These are phyloP conservation scores for Cartodere bifasciata DNA, from an alignment of 2,888 invertebrate genomes.

Conservation along the genomic window DNA sequence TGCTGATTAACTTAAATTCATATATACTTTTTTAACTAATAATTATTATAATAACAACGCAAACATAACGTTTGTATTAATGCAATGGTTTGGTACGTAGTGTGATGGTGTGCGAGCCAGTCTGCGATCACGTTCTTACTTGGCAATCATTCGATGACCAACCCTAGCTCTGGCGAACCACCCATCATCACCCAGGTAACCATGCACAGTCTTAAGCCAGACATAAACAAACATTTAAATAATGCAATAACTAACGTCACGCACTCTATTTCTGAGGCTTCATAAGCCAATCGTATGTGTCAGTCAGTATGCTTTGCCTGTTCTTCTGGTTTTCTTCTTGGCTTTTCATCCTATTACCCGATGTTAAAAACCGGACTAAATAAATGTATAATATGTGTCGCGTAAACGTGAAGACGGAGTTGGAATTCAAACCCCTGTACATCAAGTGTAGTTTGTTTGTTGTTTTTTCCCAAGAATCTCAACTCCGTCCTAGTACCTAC, in stretches of 20 bases:
- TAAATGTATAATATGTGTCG: conserved; percentile 6
- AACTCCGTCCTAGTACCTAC: conserved; percentile 25
- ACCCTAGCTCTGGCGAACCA: too few species aligned
- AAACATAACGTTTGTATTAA: conserved; percentile 1
- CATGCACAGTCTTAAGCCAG: conserved; percentile 31
- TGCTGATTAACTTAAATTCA: conserved; percentile 7
- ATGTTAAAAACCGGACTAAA: conserved; percentile 20
- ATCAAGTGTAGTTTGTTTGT: too few species aligned
- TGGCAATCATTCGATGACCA: background rate
- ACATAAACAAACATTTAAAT: conserved; percentile 25
- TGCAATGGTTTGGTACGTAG: conserved; percentile 30
- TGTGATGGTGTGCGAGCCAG: conserved; percentile 27
- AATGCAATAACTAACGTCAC: conserved; percentile 8
- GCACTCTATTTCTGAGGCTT: conserved; percentile 3
- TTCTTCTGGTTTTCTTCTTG: conserved; percentile 32
- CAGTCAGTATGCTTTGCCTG: conserved; percentile 30
- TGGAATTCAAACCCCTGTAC: too few species aligned
- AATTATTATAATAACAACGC: too few species aligned
- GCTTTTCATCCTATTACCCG: conserved; percentile 34
- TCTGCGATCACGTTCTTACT: conserved; percentile 1
- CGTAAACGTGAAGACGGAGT: too few species aligned
- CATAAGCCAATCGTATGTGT: conserved; percentile 9
- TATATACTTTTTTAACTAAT: conserved; percentile 12
- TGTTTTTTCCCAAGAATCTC: too few species aligned
- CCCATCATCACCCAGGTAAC: conserved; percentile 24